Base-by-base conservation (phyloP, 2,888 invertebrate species). In the Norana najaformis region DNA sequence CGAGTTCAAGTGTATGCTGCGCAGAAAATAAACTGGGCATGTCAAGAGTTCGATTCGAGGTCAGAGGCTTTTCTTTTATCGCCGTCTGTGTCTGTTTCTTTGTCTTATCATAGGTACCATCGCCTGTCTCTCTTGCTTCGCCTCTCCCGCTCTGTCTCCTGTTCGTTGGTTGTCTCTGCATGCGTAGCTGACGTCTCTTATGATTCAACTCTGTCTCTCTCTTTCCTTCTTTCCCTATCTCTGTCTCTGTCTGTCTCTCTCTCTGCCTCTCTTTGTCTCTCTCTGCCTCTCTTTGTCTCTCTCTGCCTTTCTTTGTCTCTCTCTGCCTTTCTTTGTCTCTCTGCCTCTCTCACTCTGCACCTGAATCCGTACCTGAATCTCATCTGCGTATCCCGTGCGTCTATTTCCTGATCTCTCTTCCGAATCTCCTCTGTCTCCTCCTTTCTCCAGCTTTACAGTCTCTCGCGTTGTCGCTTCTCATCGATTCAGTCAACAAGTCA, bases 121-220 rank as follows among this genome's bases (percentile, higher is more conserved):
- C 90, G 89, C 90, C 83, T 91, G 89, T 91, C 47, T 91, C 89
- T 90, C 89, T 91, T 89, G 90, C 88, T 91, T 88, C 88, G 85
- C 90, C 89, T 91, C 90, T 91, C 89, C 90, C 35, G 89, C 89
- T 88, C 83, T 90, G 89, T 91, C 88, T 90, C n/a, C n/a, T n/a
- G n/a, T n/a, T n/a, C n/a, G n/a, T n/a, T n/a, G n/a, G n/a, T n/a
- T 82, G 20, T 69, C 39, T 83, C n/a, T 88, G 16, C 39, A 36
- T 11, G 36, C 47, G 11, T 34, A 85, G 18, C 89, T 89, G n/a
- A n/a, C n/a, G n/a, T n/a, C n/a, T n/a, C n/a, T n/a, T n/a, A n/a
- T n/a, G n/a, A n/a, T n/a, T n/a, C n/a, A n/a, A n/a, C n/a, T n/a
- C 83, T 91, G 89, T 91, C 47, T 91, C 89, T 90, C 89, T 91